Evolutionary conservation across 2,888 invertebrate species (phyloP).

Genomic region (Cotesia congregata): DNA sequence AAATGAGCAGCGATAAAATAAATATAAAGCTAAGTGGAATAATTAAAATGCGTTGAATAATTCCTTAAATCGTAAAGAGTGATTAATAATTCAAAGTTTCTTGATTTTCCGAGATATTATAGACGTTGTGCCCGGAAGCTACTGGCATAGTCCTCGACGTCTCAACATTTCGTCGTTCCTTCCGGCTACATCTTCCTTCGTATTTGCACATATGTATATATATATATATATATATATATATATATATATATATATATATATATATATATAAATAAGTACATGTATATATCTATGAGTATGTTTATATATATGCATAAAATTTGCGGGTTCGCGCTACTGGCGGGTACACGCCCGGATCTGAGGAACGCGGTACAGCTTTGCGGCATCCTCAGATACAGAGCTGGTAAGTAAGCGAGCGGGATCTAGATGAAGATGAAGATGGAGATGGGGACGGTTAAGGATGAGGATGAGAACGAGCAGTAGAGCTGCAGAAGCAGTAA

Average conservation of each 20-base stretch:
- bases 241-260: constrained; percentile 22
- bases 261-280: neutral
- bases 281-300: too few species aligned
- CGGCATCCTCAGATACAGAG: constrained; percentile 9
- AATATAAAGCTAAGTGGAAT: neutral
- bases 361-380: constrained; percentile 37
- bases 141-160: neutral
- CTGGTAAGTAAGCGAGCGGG: constrained; percentile 25
- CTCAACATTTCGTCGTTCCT: neutral
- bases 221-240: constrained; percentile 3
- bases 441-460: constrained; percentile 40
- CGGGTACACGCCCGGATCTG: neutral
- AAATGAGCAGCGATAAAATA: neutral
- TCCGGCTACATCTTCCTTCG: neutral
- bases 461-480: constrained; percentile 23
- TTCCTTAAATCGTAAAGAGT: neutral
- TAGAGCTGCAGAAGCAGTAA: constrained; percentile 33
- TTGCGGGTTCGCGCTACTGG: constrained; percentile 5
- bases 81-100: constrained; percentile 1
- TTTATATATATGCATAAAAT: neutral
- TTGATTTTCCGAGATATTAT: neutral
- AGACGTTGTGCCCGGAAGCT: neutral
- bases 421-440: constrained; percentile 33
- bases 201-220: constrained; percentile 23
- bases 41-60: neutral